Base-by-base conservation (phyloP, 2,888 invertebrate genomes). In the Deroplatys truncata region DNA sequence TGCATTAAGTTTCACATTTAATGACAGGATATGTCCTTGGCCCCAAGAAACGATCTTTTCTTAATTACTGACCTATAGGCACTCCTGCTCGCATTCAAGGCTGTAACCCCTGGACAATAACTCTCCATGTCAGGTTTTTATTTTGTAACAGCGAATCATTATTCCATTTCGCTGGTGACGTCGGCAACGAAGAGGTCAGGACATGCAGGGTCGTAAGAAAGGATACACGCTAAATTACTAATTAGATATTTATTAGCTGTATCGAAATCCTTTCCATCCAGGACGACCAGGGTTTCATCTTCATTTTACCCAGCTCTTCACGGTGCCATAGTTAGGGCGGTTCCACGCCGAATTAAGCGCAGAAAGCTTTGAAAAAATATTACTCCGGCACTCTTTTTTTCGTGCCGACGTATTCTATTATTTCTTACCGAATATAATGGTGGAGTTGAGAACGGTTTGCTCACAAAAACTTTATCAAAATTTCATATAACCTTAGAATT, bases 211-310 rank as follows among this genome's bases (percentile, higher is more conserved):
- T 72, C 56, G 56, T 72, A 72, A 72, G 56, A 86, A 82, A 86
- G 86, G 86, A 86, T 86, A 29, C 82, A 86, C 86, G 86, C 72
- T 82, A 86, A 86, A 86, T 86, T 86, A 86, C 72, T 86, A 86
- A 86, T 86, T 86, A 86, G 82, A 49, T 31, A 86, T 86, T 72
- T 86, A 86, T 86, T 86, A 72, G 56, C 86, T 86, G 86, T 86
- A 86, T 86, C 86, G 86, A 86, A 86, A 86, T 82, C 82, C 29
- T 28, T 86, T 86, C 49, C 29, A 13, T 82, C 82, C 86, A 86
- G 56, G 56, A 72, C 56, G 56, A 72, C 56, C 20, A 72, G 16
- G 56, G 56, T 72, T 72, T 72, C 56, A 72, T 72, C 56, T 72
- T 72, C 56, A 72, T 72, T 72, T 72, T 25, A 16, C 56, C 56